Percentiles rank a stretch among this genome's conserved stretches.
Conservation (phyloP, 1,140 invertebrate genomes). For the Sycophila sp. region DNA sequence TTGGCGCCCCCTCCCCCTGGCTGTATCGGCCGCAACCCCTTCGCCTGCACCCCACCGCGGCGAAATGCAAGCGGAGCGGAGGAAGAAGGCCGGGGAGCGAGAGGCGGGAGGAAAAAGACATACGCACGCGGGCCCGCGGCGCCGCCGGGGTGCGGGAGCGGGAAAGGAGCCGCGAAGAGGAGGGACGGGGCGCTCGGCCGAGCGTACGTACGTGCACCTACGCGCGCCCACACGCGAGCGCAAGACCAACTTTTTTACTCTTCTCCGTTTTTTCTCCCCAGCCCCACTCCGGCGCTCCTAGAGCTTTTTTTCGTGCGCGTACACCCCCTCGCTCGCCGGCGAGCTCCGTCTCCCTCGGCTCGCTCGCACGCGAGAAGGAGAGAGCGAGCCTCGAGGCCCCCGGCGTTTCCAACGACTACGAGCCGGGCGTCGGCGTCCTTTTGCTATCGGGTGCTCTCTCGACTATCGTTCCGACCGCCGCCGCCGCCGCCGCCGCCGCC, state of each 20-base stretch:
- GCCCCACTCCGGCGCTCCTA: constrained; percentile 36
- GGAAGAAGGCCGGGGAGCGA: neutral
- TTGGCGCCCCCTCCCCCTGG: constrained; percentile 12
- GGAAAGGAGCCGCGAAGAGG: neutral
- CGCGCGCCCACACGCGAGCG: neutral
- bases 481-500: constrained; percentile 2
- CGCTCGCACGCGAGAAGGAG: constrained; percentile 3
- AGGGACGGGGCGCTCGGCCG: constrained; percentile 35
- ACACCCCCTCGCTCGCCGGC: constrained; percentile 35
- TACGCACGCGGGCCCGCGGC: too few species aligned
- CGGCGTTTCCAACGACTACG: constrained; percentile 43
- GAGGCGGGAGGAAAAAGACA: constrained; percentile 13
- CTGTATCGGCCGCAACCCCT: constrained; percentile 34
- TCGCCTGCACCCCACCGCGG: neutral
- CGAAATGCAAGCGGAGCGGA: constrained; percentile 11
- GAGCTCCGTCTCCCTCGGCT: constrained; percentile 3
- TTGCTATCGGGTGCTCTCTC: constrained; percentile 50
- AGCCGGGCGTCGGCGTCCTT: constrained; percentile 50
- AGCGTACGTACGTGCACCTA: neutral
- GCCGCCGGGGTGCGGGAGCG: too few species aligned
- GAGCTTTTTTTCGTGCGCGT: constrained; percentile 46
- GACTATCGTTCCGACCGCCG: constrained; percentile 42
- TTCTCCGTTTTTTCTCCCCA: constrained; percentile 42
- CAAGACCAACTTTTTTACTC: constrained; percentile 41
- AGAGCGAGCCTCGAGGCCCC: constrained; percentile 5